These are phyloP conservation scores for Leucoraja erinaceus DNA, from an alignment of 2,113 vertebrate species.

Conservation along the genomic window DNA sequence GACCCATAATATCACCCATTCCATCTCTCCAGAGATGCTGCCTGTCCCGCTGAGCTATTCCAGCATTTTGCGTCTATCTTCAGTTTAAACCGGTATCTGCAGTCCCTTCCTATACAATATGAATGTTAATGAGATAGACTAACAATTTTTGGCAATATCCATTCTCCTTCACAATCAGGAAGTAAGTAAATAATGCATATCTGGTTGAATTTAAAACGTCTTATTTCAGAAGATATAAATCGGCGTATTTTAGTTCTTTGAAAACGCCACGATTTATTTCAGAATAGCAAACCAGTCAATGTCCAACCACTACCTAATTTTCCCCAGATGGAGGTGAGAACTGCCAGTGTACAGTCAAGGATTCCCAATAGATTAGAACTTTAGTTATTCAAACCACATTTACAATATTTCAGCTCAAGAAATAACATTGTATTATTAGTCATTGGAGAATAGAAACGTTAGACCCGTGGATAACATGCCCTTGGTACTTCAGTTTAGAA, in stretches of 20 bases:
- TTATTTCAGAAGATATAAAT: not conserved
- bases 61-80: no score
- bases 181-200: not conserved
- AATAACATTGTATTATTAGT: not conserved
- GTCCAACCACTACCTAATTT: constrained; percentile 16
- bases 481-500: not conserved
- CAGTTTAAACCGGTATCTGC: no score
- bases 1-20: no score
- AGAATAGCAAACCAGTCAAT: not conserved
- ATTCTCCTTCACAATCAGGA: no score
- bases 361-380: not conserved
- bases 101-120: no score
- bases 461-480: not conserved
- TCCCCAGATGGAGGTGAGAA: constrained; percentile 32
- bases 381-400: constrained; percentile 29
- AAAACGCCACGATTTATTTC: not conserved
- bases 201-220: not conserved
- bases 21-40: no score
- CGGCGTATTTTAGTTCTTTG: not conserved
- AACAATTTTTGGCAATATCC: not conserved
- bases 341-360: not conserved
- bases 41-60: no score
- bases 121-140: not conserved
- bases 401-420: not conserved
- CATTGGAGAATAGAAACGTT: constrained; percentile 18